Evolutionary conservation across 2,888 invertebrate genomes (phyloP).

Genomic region (Neoitamus cyanurus): DNA sequence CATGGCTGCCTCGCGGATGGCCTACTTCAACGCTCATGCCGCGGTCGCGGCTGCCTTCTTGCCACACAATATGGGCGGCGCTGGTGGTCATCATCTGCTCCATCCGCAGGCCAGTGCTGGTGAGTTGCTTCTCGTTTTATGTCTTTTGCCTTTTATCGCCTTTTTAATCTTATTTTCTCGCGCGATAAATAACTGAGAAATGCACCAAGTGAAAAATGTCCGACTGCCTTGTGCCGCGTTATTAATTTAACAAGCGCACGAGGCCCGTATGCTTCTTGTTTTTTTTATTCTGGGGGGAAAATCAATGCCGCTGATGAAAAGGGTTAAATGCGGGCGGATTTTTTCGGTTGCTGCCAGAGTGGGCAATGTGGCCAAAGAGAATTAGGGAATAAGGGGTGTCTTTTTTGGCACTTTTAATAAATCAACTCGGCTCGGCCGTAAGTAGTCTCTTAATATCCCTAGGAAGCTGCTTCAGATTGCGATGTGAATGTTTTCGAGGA

Average conservation of each 20-base stretch:
- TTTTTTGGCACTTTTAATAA: not conserved
- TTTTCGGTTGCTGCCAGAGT: not conserved
- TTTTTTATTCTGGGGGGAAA: not conserved
- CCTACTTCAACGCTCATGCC: constrained; percentile 91
- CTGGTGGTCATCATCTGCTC: constrained; percentile 64
- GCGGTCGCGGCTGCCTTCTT: constrained; percentile 91
- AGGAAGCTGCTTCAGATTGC: not conserved
- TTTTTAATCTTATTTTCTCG: not conserved
- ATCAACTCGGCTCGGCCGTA: not conserved
- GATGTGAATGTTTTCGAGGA: not conserved
- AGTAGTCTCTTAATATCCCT: not conserved
- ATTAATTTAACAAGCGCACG: not conserved
- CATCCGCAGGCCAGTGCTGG: constrained; percentile 64
- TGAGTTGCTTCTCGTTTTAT: constrained; percentile 52
- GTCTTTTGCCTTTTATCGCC: not conserved
- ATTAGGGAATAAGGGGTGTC: not conserved
- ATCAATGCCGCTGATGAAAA: not conserved
- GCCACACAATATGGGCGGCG: constrained; percentile 76
- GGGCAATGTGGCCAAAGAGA: not conserved
- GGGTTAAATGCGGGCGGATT: constrained; percentile 9
- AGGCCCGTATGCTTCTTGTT: not conserved
- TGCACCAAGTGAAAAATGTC: not conserved
- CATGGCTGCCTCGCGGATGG: constrained; percentile 79
- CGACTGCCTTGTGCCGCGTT: not conserved
- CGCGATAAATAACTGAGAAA: not conserved